These are phyloP conservation scores for Ophioninae sp. DNA, from an alignment of 2,888 invertebrate genomes.

Conservation along the genomic window DNA sequence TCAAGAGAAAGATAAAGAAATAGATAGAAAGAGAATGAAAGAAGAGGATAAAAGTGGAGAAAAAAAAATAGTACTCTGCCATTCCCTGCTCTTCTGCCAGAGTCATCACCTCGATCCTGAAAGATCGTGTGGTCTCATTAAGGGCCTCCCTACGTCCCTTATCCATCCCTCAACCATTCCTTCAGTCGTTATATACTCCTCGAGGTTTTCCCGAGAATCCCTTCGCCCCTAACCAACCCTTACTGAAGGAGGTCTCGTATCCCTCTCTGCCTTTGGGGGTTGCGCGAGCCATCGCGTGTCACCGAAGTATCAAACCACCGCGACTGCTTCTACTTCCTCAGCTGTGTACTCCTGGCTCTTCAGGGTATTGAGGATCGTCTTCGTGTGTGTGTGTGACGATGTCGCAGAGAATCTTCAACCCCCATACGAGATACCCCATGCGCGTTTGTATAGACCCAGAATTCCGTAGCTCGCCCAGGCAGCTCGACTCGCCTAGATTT, in stretches of 20 bases:
- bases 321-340: constrained; percentile 29
- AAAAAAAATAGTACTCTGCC: no score
- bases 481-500: constrained; percentile 12
- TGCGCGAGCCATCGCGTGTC: constrained; percentile 19
- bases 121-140: constrained; percentile 26
- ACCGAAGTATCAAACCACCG: constrained; percentile 25
- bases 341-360: constrained; percentile 8
- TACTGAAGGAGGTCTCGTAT: constrained; percentile 17
- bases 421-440: background rate
- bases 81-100: background rate
- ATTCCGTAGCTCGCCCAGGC: constrained; percentile 9
- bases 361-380: no score
- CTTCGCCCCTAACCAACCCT: constrained; percentile 18
- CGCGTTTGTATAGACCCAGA: background rate
- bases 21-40: background rate
- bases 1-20: no score
- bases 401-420: background rate
- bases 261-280: constrained; percentile 5
- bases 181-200: background rate
- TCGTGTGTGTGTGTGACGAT: background rate
- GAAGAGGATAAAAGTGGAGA: constrained; percentile 8
- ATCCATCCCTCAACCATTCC: constrained; percentile 22
- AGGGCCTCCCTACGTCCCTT: constrained; percentile 16
- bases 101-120: constrained; percentile 20
- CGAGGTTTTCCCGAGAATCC: constrained; percentile 18